Conservation (phyloP, 2,113 vertebrate species). For the Nibea albiflora region DNA sequence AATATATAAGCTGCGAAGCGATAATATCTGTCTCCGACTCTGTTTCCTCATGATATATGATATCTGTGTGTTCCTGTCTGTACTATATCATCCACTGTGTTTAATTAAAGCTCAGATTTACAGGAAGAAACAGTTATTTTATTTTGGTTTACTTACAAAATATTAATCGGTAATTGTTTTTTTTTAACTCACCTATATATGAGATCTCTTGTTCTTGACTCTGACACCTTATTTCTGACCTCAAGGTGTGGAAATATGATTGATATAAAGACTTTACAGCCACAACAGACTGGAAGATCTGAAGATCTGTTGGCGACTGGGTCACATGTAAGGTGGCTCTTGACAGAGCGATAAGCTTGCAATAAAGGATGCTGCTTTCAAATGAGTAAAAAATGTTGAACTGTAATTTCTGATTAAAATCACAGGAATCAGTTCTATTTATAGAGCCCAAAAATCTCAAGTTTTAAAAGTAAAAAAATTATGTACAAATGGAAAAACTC, state of each 20-base stretch:
- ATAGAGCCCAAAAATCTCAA: background rate
- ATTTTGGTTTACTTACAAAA: conserved; percentile 14
- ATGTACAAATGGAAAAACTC: background rate
- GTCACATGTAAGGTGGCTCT: conserved; percentile 39
- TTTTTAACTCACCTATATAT: conserved; percentile 1
- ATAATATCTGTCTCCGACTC: conserved; percentile 58
- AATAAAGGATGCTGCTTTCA: background rate
- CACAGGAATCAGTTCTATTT: background rate
- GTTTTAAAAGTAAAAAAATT: background rate
- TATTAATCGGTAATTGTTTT: background rate
- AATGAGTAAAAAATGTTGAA: background rate
- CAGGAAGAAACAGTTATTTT: conserved; percentile 10
- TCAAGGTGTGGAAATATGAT: conserved; percentile 33
- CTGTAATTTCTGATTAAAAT: background rate
- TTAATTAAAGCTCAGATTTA: conserved; percentile 47
- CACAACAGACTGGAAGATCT: conserved; percentile 13
- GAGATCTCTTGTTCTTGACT: background rate
- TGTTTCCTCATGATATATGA: conserved; percentile 52
- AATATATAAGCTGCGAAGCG: conserved; percentile 75
- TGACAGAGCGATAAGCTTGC: background rate
- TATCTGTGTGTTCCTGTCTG: conserved; percentile 37
- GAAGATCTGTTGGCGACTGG: conserved; percentile 19
- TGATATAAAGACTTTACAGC: conserved; percentile 35
- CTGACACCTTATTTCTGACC: conserved; percentile 42
- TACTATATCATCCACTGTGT: conserved; percentile 21